These are phyloP conservation scores for Rhinella marina DNA, from an alignment of 2,797 vertebrate genomes.

Conservation along the genomic window DNA sequence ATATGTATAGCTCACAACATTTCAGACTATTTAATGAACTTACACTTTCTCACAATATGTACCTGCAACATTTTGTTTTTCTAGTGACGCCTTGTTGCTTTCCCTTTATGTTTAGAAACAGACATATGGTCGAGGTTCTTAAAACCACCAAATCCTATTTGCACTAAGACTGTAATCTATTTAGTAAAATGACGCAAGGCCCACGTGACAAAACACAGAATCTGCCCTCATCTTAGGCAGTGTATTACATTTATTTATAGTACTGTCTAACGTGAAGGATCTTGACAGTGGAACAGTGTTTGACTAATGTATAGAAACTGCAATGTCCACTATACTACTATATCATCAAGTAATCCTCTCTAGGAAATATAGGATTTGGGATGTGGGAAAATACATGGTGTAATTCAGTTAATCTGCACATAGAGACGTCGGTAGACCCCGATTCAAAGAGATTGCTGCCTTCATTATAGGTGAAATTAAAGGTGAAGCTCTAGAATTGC, in stretches of 20 bases:
- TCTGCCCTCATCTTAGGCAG: neutral
- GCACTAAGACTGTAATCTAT: constrained; percentile 72
- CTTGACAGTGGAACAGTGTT: neutral
- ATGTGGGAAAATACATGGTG: no score
- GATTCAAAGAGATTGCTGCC: no score
- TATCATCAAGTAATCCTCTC: neutral
- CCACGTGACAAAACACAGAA: constrained; percentile 62
- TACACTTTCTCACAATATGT: neutral
- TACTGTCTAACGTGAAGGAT: neutral
- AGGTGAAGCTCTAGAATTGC: no score
- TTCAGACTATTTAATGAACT: no score
- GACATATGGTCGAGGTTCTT: constrained; percentile 68
- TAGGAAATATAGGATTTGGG: neutral
- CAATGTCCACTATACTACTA: neutral
- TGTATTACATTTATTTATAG: neutral
- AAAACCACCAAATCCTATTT: constrained; percentile 73
- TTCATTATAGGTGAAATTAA: no score
- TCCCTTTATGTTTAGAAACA: constrained; percentile 59
- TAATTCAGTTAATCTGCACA: no score
- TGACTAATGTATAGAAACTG: neutral
- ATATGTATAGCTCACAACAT: no score
- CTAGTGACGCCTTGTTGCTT: constrained; percentile 28
- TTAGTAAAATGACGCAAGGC: constrained; percentile 69
- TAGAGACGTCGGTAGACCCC: no score
- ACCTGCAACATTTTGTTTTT: neutral